Conservation (phyloP, 2,888 invertebrate genomes). For the Athalia rosae region DNA sequence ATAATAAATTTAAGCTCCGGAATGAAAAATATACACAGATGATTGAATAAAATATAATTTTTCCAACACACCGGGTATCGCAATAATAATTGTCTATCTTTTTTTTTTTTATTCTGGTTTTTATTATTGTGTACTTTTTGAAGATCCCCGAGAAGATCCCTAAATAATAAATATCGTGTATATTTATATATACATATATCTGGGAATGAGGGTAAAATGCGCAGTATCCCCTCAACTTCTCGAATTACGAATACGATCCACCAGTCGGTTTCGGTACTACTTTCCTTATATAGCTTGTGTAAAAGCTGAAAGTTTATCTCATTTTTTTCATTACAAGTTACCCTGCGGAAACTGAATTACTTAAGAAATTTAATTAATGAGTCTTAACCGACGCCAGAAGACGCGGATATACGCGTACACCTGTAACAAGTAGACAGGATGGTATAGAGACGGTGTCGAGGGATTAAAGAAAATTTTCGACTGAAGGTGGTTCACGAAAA, state of each 20-base stretch:
- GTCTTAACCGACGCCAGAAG: conserved; percentile 12
- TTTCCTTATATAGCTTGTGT: background rate
- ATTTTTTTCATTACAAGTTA: conserved; percentile 22
- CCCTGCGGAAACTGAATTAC: conserved; percentile 15
- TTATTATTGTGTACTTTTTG: too few relatives aligned
- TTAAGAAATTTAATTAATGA: conserved; percentile 29
- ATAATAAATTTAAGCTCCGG: too few relatives aligned
- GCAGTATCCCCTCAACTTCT: background rate
- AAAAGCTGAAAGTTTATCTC: conserved; percentile 18
- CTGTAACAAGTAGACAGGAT: background rate
- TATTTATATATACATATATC: too few relatives aligned
- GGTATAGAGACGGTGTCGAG: conserved; percentile 10
- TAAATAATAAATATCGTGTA: too few relatives aligned
- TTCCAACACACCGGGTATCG: too few relatives aligned
- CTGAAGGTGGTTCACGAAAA: background rate
- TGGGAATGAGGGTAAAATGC: background rate
- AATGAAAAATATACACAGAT: too few relatives aligned
- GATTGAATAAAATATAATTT: too few relatives aligned
- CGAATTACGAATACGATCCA: background rate
- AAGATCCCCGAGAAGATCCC: too few relatives aligned
- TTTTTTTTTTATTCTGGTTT: too few relatives aligned
- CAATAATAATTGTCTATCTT: too few relatives aligned
- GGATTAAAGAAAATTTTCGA: background rate
- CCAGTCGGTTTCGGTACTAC: background rate
- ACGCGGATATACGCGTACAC: background rate